phyloP scores from a whole-genome alignment of 2,797 vertebrate genomes.

The Anguilla anguilla region DNA sequence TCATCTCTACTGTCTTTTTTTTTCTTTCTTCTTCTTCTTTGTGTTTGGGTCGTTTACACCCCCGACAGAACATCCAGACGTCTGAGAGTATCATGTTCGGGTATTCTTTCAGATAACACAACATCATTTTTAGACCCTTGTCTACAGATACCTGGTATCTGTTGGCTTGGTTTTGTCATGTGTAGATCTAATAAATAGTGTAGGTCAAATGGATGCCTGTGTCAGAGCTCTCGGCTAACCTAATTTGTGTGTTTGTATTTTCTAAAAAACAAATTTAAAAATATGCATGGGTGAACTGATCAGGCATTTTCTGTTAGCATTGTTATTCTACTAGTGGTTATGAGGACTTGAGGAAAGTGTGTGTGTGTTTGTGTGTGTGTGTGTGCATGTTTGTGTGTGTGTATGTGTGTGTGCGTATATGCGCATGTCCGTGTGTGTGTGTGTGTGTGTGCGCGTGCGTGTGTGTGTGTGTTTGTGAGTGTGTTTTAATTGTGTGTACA shows the following conservation, averaged over 20 bases:
- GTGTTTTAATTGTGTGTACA: neutral
- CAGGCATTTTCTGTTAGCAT: no score
- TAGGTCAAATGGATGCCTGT: neutral
- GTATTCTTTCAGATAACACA: neutral
- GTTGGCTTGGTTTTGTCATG: neutral
- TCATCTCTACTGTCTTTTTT: neutral
- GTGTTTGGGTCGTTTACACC: conserved; percentile 17
- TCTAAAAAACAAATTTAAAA: neutral
- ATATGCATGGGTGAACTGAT: neutral
- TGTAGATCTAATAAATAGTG: neutral
- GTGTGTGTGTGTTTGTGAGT: neutral
- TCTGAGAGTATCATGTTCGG: conserved; percentile 11
- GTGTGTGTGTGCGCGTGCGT: no score
- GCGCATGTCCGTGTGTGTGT: neutral
- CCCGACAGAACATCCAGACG: conserved; percentile 22
- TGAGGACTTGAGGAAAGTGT: neutral
- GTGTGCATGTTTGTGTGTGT: neutral
- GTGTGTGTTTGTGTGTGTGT: neutral
- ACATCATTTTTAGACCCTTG: neutral
- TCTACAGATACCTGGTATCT: neutral
- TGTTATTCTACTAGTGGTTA: no score
- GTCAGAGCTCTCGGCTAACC: neutral
- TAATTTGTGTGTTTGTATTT: neutral
- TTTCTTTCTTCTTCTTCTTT: neutral
- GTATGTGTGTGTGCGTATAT: neutral